These are phyloP conservation scores for Astropecten irregularis DNA, from an alignment of 53 echinoderm and acorn worm species.

Conservation along the genomic window DNA sequence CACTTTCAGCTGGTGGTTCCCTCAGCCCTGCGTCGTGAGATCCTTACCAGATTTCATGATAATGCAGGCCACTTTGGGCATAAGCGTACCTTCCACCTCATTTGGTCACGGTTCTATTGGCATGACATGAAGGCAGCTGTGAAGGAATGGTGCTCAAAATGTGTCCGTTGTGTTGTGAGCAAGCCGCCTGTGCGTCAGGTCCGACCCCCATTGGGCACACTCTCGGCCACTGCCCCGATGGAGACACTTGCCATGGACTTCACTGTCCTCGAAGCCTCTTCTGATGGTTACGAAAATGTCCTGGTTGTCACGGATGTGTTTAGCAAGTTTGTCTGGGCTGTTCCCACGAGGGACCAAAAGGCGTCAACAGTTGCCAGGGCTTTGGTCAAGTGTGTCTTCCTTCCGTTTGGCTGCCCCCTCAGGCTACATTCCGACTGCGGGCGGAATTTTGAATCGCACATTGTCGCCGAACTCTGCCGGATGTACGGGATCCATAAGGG, in stretches of 20 bases:
- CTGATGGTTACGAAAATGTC: constrained; percentile 21
- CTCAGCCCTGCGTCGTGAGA: background rate
- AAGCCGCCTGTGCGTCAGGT: constrained; percentile 24
- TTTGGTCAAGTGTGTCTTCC: background rate
- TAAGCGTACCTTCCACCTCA: background rate
- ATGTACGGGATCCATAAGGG: constrained; percentile 22
- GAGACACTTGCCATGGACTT: constrained; percentile 40
- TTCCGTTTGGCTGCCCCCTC: constrained; percentile 29
- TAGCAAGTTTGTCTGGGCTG: background rate
- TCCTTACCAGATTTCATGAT: constrained; percentile 12
- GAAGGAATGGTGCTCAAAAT: constrained; percentile 31
- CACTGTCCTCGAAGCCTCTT: constrained; percentile 41
- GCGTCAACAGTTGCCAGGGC: constrained; percentile 23
- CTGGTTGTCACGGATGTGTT: constrained; percentile 21
- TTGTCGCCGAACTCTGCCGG: constrained; percentile 36
- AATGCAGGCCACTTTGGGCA: constrained; percentile 49
- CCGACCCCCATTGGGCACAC: constrained; percentile 8
- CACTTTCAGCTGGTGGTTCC: constrained; percentile 21
- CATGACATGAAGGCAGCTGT: background rate
- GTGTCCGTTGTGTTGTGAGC: constrained; percentile 16
- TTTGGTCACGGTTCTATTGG: constrained; percentile 9
- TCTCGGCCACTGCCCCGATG: constrained; percentile 49
- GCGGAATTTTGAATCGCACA: constrained; percentile 25
- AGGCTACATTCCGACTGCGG: constrained; percentile 29
- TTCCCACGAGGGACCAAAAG: background rate